Base-by-base conservation (phyloP, 2,113 vertebrate species). In the Zootoca vivipara region DNA sequence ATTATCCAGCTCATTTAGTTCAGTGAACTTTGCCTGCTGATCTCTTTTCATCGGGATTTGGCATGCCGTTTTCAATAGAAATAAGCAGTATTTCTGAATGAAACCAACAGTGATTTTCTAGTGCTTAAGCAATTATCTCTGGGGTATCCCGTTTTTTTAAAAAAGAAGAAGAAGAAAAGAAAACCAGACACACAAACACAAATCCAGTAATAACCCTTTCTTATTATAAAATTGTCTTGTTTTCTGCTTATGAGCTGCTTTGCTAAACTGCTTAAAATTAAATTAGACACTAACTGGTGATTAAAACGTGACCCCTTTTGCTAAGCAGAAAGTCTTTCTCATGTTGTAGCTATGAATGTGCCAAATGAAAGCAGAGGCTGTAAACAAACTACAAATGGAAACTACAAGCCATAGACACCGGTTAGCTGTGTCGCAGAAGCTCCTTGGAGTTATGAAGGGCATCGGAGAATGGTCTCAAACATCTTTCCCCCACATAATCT, bases 41-140 rank as follows among this genome's bases (percentile, higher is more conserved):
- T 78, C 83, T 24, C 16, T 86, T 40, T 81, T 67, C 87, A 67
- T 52, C 78, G 85, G 70, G 1, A 58, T 69, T 38, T 85, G 3
- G 81, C 35, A 58, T 78, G 78, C 9, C 77, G 4, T 2, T 85
- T 93, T 78, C 74, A 87, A 62, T 77, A 75, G 33, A 91, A 89
- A 85, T 74, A 87, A 83, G 5, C 6, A 46, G 22, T 1, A 1
- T 72, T 90, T 92, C 40, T 86, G 38, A 89, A 84, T 35, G 75
- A 40, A 87, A 83, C 18, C 20, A 69, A 3, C 7, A 38, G 0
- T 85, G 16, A 77, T 91, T 89, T 52, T 83, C 56, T 56, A 64
- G 4, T 64, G 64, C 87, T 92, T 85, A 94, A 91, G 3, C 10
- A 88, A 87, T 78, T 40, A 7, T 30, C 46, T 92, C 46, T 92